phyloP scores from a whole-genome alignment of 2,113 vertebrate species.

The Percopsis transmontana region DNA sequence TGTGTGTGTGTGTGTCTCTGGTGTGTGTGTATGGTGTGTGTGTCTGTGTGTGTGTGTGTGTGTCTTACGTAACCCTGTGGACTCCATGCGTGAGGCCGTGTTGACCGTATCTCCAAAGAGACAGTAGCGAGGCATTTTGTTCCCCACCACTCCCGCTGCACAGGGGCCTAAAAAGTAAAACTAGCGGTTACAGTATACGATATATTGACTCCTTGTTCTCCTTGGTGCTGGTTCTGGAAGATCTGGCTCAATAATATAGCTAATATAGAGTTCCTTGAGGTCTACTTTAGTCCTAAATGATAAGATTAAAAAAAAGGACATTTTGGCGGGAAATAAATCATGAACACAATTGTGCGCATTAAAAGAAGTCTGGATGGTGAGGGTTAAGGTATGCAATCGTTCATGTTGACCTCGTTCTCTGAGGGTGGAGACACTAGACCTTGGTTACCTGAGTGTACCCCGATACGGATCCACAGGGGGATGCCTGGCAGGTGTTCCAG shows the following conservation, averaged over 20 bases:
- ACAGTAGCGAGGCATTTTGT: conserved; percentile 97
- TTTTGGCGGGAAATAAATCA: background rate
- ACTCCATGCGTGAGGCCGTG: conserved; percentile 96
- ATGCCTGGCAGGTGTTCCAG: conserved; percentile 91
- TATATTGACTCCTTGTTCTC: no score
- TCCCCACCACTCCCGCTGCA: conserved; percentile 93
- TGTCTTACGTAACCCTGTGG: conserved; percentile 91
- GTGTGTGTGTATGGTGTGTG: background rate
- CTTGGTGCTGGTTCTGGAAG: background rate
- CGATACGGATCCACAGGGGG: conserved; percentile 98
- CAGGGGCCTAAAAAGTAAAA: conserved; percentile 83
- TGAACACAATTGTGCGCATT: background rate
- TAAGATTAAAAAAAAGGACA: background rate
- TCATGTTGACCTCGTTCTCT: no score
- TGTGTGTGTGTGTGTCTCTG: conserved; percentile 1
- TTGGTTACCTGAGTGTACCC: conserved; percentile 91
- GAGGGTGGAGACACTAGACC: background rate
- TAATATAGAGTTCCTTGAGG: background rate
- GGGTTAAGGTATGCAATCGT: no score
- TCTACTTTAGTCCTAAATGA: background rate
- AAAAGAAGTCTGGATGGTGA: background rate
- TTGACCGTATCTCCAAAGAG: conserved; percentile 95
- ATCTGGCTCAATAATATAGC: background rate
- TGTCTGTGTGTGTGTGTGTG: conserved; percentile 13
- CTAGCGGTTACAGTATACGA: background rate